Conservation (phyloP, 2,888 invertebrate genomes). For the Liposcelis brunnea region DNA sequence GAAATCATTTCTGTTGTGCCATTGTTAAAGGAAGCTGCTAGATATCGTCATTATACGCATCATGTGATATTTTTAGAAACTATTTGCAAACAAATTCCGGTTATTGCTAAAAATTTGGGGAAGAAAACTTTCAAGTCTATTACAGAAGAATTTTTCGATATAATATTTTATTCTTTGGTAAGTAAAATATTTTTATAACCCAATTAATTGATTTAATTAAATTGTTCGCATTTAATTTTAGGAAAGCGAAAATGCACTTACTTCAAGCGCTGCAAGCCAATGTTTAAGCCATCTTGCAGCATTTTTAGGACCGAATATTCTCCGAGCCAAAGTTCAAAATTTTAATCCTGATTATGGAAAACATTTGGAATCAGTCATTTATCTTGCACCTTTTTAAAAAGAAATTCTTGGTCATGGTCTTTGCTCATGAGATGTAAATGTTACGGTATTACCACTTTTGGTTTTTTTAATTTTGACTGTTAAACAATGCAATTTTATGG, state of each 20-base stretch:
- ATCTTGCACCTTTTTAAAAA: background rate
- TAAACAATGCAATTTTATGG: too few species aligned
- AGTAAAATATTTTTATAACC: constrained; percentile 17
- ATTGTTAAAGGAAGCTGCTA: constrained; percentile 26
- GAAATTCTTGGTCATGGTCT: background rate
- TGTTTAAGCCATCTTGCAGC: constrained; percentile 28
- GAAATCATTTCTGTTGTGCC: constrained; percentile 25
- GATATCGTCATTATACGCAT: constrained; percentile 28
- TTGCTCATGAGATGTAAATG: too few species aligned
- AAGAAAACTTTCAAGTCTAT: constrained; percentile 31
- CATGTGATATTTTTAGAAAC: constrained; percentile 32
- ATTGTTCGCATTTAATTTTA: constrained; percentile 17
- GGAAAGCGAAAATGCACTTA: constrained; percentile 32
- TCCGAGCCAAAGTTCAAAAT: constrained; percentile 31
- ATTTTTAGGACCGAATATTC: constrained; percentile 31
- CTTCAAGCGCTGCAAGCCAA: constrained; percentile 30
- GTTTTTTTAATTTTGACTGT: too few species aligned
- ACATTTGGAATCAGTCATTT: constrained; percentile 5
- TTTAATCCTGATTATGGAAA: constrained; percentile 27
- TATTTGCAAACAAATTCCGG: constrained; percentile 31
- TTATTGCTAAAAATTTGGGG: constrained; percentile 29
- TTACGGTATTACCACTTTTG: too few species aligned
- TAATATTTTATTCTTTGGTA: constrained; percentile 31
- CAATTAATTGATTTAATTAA: background rate
- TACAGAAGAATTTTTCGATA: constrained; percentile 30